Base-by-base conservation (phyloP, 2,113 vertebrate species). In the Lanius collurio region DNA sequence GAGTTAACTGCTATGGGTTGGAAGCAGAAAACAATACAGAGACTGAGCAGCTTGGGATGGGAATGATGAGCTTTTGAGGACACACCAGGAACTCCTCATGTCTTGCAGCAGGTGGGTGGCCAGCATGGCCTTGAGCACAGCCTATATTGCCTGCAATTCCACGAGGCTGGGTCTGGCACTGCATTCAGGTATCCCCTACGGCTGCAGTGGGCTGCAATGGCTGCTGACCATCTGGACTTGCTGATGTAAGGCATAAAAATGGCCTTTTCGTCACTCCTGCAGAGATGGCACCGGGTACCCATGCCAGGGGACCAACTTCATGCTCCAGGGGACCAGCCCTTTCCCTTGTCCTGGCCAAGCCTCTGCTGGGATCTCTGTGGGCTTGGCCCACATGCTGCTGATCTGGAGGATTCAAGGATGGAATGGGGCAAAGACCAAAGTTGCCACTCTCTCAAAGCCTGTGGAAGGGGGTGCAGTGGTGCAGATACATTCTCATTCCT, bases 361-460 rank as follows among this genome's bases (percentile, higher is more conserved):
- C 50, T 68, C 41, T 74, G 37, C 53, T 0, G 0, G 82, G 60
- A 46, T 85, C 30, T 19, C 21, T 0, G 0, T 23, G 70, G 68
- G 80, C 73, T 80, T 41, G 76, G 76, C 80, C 30, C 1, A 1
- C 23, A 33, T 0, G 1, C 20, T 0, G 1, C 52, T n/a, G 0
- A 6, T n/a, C 27, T 50, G 76, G 42, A 50, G 39, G 63, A 35
- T 27, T 27, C 3, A 31, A 31, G 33, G 67, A 35, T 18, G 39
- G 35, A 78, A 42, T 0, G 2, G 49, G 41, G 31, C 1, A 1
- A 62, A 65, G 55, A 53, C 50, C 59, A 74, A 70, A 91, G 64
- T 59, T 91, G 35, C 21, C 1, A 2, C 35, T 63, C 37, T 65
- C 9, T 23, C 57, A 50, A 4, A 82, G n/a, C 26, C 56, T 2